Percentiles rank a stretch among this genome's conserved stretches.
phyloP scores from a whole-genome alignment of 2,113 vertebrate species.

The Callospermophilus lateralis region DNA sequence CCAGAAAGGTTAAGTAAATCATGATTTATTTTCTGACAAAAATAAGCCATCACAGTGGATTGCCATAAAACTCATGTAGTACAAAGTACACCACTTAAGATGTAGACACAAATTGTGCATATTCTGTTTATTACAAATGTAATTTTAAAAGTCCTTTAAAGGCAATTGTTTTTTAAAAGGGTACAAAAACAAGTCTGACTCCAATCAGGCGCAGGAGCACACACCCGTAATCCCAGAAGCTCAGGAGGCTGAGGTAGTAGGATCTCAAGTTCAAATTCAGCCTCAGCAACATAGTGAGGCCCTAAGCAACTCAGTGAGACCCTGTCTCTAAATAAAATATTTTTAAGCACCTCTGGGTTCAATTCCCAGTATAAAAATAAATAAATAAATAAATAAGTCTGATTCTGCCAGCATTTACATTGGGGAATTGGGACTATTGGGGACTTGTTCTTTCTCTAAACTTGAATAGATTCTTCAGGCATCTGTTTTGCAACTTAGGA shows the following conservation, averaged over 20 bases:
- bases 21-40: not conserved
- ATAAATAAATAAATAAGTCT: not conserved
- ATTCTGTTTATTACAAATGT: not conserved
- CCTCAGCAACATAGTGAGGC: no score
- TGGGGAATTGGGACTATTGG: not conserved
- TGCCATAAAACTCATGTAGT: not conserved
- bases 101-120: not conserved
- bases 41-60: not conserved
- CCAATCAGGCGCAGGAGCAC: no score
- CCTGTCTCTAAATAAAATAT: no score
- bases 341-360: no score
- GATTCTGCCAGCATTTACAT: not conserved
- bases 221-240: no score
- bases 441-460: not conserved
- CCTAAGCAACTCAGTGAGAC: no score
- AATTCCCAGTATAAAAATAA: no score
- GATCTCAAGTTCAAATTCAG: no score
- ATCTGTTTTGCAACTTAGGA: not conserved
- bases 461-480: not conserved
- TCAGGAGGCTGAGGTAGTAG: no score
- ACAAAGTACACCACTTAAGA: not conserved
- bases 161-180: not conserved
- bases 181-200: no score
- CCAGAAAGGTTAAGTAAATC: not conserved
- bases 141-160: constrained; percentile 5